phyloP scores from a whole-genome alignment of 2,113 vertebrate genomes.

The Anthoscopus minutus region DNA sequence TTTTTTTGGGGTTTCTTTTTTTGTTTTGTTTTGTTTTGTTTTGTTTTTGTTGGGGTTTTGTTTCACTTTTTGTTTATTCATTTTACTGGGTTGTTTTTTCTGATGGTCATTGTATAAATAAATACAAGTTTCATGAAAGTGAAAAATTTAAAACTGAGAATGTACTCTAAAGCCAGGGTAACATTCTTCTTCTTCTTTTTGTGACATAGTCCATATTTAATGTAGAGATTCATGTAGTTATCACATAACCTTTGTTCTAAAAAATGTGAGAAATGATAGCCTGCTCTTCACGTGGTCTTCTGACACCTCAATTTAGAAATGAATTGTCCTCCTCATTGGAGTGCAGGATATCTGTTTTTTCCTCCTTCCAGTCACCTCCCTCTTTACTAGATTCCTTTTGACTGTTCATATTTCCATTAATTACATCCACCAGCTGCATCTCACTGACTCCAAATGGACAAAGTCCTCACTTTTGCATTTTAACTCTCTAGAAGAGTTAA shows the following conservation, averaged over 20 bases:
- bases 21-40: too few relatives aligned
- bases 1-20: not conserved
- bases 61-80: not conserved
- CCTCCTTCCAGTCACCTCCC: not conserved
- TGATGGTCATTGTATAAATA: not conserved
- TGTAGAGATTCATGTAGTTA: not conserved
- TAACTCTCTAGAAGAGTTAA: not conserved
- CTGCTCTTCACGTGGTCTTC: not conserved
- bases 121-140: not conserved
- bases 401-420: not conserved
- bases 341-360: not conserved
- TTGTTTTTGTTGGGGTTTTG: too few relatives aligned
- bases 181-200: not conserved
- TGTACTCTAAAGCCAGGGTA: not conserved
- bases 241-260: not conserved
- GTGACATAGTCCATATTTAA: not conserved
- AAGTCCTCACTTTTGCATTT: not conserved
- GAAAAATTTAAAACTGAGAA: not conserved
- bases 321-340: not conserved
- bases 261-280: not conserved
- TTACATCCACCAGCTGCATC: not conserved
- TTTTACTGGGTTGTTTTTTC: not conserved
- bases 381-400: not conserved
- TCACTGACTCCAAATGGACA: not conserved
- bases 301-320: not conserved